Evolutionary conservation across 1,140 invertebrate genomes (phyloP), one percentile per base, ranked within the genome.

Genomic region (Dreissena polymorpha): DNA sequence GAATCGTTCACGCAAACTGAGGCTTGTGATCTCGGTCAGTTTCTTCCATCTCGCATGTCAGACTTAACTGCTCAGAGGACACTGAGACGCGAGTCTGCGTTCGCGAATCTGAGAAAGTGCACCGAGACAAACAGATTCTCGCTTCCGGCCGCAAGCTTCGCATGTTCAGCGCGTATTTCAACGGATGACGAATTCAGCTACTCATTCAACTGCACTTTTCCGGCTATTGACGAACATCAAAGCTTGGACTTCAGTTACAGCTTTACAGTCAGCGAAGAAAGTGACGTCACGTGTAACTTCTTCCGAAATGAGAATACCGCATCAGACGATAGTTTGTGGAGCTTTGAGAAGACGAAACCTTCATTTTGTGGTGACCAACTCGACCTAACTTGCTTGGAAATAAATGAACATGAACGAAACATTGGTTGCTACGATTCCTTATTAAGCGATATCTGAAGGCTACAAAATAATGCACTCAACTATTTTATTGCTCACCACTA

Each of bases 151-250:
- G 57, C 57, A 60, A 60, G 10, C 3, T 6, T 6, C 12, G 21
- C 21, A 18, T 6, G 2, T 23, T 6, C 57, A 12, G 16, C 16
- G 3, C 51, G 57, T 57, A 69, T 71, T 49, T 27, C 70, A 51
- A 65, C 57, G 60, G 67, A 63, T 12, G 55, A 60, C 14, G 70
- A 64, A 18, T 39, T 80, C 27, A 57, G 74, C 57, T 81, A 73
- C 39, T 72, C 78, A 12, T 82, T 82, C 55, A 49, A 82, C 29
- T 82, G 79, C 57, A 63, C 79, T 12, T 82, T 82, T 55, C 79
- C 68, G 7, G 55, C 57, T 67, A 73, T 82, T 57, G 79, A 82
- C 50, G 79, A 82, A 7, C 51, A 69, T 3, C 70, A 82, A 23
- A 63, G 53, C 21, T 23, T 57, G 23, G 67, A 78, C 27, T 70